Conservation (phyloP, 1,140 invertebrate species). For the Aphelinus atriplicis region DNA sequence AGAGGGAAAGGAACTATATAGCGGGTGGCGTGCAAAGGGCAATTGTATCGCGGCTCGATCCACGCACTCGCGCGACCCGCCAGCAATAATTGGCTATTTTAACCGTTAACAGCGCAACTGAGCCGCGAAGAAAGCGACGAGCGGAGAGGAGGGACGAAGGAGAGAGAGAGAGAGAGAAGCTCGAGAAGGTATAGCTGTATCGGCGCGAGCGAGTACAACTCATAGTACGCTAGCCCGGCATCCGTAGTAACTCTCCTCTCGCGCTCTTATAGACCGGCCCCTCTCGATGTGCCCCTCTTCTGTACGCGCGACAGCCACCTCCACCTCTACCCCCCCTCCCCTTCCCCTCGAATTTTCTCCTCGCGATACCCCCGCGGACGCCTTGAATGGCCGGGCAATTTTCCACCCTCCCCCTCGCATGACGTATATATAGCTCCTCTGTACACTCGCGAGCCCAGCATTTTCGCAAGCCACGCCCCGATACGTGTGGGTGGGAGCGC, state of each 20-base stretch:
- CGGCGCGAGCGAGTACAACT: constrained; percentile 53
- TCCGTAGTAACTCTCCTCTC: constrained; percentile 55
- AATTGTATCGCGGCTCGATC: background rate
- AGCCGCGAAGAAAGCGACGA: background rate
- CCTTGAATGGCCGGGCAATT: constrained; percentile 50
- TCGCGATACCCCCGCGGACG: constrained; percentile 33
- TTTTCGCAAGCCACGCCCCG: constrained; percentile 46
- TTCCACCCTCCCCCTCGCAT: constrained; percentile 34
- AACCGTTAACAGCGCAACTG: background rate
- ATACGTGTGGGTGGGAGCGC: background rate
- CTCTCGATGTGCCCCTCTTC: background rate
- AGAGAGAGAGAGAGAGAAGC: background rate
- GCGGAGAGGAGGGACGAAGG: constrained; percentile 7
- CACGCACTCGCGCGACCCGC: background rate
- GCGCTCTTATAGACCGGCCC: constrained; percentile 9
- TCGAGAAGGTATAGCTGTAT: constrained; percentile 23
- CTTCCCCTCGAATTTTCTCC: background rate
- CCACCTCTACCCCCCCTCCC: constrained; percentile 29
- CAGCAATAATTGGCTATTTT: background rate
- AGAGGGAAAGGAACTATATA: no score
- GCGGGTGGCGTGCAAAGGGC: no score
- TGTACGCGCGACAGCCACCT: constrained; percentile 29
- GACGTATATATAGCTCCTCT: constrained; percentile 5
- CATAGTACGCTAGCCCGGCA: constrained; percentile 60
- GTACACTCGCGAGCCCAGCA: constrained; percentile 14